These are phyloP conservation scores for Branchinecta sandiegonensis DNA, from an alignment of 2,888 invertebrate genomes.

Conservation along the genomic window DNA sequence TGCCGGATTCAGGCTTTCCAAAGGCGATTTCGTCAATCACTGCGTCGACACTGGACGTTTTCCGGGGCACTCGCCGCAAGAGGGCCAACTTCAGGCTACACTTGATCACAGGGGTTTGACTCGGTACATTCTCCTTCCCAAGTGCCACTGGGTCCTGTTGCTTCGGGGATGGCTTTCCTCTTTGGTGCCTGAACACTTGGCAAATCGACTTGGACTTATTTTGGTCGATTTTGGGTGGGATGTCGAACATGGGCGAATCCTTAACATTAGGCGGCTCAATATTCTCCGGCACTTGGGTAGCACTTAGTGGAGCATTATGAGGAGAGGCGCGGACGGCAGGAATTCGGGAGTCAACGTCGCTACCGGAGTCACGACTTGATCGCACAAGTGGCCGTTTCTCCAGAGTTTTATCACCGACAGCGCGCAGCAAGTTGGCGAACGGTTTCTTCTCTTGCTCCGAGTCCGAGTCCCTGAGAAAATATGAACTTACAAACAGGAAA, in stretches of 20 bases:
- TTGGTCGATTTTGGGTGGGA: neutral
- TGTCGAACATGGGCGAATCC: neutral
- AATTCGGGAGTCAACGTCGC: slow-evolving; percentile 11
- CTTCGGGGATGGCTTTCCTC: neutral
- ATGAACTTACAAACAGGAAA: no score
- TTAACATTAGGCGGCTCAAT: neutral
- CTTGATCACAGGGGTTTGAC: slow-evolving; percentile 12
- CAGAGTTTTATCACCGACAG: slow-evolving; percentile 15
- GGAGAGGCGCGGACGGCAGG: neutral
- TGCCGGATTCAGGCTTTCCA: neutral
- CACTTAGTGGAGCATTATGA: neutral
- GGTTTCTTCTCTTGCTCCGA: neutral
- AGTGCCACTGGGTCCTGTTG: neutral
- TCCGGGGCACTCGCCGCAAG: neutral
- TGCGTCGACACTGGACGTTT: neutral
- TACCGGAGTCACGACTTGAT: slow-evolving; percentile 1
- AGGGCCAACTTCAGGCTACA: neutral
- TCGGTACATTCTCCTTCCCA: slow-evolving; percentile 5
- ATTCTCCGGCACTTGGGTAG: neutral
- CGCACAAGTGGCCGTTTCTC: neutral
- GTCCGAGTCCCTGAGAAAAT: neutral
- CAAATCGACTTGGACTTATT: slow-evolving; percentile 8
- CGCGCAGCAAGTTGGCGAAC: slow-evolving; percentile 8
- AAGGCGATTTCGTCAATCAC: slow-evolving; percentile 8
- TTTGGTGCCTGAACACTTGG: slow-evolving; percentile 7